Percentiles rank a stretch among this genome's conserved stretches.
Conservation (phyloP, 2,113 vertebrate genomes). For the Phodopus roborovskii region DNA sequence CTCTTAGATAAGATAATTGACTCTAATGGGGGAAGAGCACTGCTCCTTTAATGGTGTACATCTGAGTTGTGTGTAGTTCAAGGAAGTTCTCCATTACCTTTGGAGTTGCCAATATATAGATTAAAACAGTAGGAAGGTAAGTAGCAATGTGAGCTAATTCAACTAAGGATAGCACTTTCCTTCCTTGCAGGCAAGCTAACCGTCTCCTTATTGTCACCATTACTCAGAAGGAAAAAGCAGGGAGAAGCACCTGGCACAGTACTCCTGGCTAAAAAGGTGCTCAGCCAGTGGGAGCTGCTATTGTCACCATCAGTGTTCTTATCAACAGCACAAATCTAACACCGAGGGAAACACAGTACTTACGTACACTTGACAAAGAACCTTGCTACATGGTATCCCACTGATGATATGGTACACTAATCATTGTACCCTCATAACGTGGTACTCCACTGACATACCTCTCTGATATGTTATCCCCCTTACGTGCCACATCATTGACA, state of each 20-base stretch:
- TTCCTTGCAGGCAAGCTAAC: not conserved
- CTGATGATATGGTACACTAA: not conserved
- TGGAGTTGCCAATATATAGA: conserved; percentile 65
- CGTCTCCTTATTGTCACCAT: not conserved
- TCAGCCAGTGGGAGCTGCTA: not conserved
- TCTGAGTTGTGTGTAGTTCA: conserved; percentile 55
- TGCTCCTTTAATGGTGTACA: conserved; percentile 58
- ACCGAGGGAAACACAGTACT: not conserved
- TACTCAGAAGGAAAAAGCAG: not conserved
- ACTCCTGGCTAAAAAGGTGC: not conserved
- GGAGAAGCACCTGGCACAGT: not conserved
- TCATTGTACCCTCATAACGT: not conserved
- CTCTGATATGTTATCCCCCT: not conserved
- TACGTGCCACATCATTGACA: not conserved
- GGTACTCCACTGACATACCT: too few species aligned
- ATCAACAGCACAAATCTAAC: not conserved
- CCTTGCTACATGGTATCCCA: not conserved
- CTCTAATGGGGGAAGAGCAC: conserved; percentile 66
- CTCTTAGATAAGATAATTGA: conserved; percentile 74
- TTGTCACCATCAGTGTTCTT: not conserved
- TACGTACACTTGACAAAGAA: not conserved
- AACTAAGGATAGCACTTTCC: not conserved
- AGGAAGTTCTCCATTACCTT: conserved; percentile 69
- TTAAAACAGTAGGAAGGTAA: conserved; percentile 67
- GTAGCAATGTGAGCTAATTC: conserved; percentile 62